phyloP scores from a whole-genome alignment of 2,113 vertebrate genomes.

The Gopherus evgoodei region DNA sequence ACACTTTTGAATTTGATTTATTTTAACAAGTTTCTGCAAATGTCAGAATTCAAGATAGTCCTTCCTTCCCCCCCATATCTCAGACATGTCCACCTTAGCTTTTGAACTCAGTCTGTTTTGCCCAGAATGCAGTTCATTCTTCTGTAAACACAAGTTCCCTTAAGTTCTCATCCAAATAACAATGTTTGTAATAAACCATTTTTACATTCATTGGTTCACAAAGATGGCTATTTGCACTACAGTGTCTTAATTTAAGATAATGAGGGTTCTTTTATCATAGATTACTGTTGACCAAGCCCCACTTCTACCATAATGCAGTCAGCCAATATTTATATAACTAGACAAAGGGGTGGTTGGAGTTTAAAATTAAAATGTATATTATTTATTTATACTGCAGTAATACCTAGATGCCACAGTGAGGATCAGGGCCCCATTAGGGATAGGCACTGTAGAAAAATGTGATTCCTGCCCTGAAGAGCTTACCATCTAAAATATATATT shows the following conservation, averaged over 20 bases:
- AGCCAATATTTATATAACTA: not conserved
- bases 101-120: not conserved
- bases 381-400: not conserved
- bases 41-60: not conserved
- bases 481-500: not conserved
- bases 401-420: not conserved
- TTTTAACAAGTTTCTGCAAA: not conserved
- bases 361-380: not conserved
- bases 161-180: not conserved
- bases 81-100: not conserved
- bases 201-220: fast-evolving
- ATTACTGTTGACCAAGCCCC: not conserved
- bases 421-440: not conserved
- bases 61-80: not conserved
- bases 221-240: not conserved
- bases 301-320: not conserved
- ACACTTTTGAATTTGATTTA: not conserved
- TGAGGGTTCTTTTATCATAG: not conserved
- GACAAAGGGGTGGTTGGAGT: not conserved
- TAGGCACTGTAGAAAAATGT: not conserved
- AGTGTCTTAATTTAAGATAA: not conserved
- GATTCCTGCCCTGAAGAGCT: not conserved
- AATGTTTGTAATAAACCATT: not conserved
- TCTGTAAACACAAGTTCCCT: not conserved
- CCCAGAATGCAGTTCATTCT: not conserved